phyloP scores from a whole-genome alignment of 1,140 invertebrate species.

The Drosophila pseudoananassae region DNA sequence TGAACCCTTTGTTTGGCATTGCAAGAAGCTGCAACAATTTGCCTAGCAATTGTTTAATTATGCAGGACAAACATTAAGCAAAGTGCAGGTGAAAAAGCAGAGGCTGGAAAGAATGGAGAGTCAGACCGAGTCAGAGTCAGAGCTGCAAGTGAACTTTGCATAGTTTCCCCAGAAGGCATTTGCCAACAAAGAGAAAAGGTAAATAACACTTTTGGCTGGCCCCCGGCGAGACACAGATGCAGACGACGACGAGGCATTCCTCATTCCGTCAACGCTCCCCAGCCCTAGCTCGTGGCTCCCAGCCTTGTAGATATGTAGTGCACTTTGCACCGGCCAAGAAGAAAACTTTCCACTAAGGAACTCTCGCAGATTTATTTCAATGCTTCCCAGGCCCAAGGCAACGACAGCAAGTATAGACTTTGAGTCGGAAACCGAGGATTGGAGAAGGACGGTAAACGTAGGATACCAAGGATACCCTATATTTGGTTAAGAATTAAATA shows the following conservation, averaged over 20 bases:
- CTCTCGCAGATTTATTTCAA: conserved; percentile 74
- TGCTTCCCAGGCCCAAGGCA: conserved; percentile 41
- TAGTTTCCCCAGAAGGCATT: conserved; percentile 50
- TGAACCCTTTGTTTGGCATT: conserved; percentile 42
- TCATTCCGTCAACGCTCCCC: conserved; percentile 12
- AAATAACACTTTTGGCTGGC: conserved; percentile 72
- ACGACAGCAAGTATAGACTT: conserved; percentile 36
- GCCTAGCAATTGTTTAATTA: conserved; percentile 74
- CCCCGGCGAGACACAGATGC: conserved; percentile 40
- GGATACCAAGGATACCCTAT: not conserved
- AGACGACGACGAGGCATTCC: conserved; percentile 48
- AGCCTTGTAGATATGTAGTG: conserved; percentile 3
- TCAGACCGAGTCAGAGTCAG: not conserved
- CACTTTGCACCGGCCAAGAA: conserved; percentile 24
- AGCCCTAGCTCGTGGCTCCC: conserved; percentile 6
- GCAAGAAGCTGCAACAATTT: conserved; percentile 51
- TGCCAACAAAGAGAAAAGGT: conserved; percentile 73
- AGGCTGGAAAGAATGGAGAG: conserved; percentile 5
- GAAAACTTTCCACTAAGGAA: conserved; percentile 61
- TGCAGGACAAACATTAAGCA: conserved; percentile 67
- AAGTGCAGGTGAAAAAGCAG: conserved; percentile 35
- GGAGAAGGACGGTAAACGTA: conserved; percentile 11
- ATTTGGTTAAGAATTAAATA: not conserved
- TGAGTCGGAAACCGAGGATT: conserved; percentile 29
- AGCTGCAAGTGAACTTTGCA: conserved; percentile 60